Percentiles rank a stretch among this genome's conserved stretches.
These are phyloP conservation scores for Papilio demoleus DNA, from an alignment of 2,888 invertebrate genomes.

Conservation along the genomic window DNA sequence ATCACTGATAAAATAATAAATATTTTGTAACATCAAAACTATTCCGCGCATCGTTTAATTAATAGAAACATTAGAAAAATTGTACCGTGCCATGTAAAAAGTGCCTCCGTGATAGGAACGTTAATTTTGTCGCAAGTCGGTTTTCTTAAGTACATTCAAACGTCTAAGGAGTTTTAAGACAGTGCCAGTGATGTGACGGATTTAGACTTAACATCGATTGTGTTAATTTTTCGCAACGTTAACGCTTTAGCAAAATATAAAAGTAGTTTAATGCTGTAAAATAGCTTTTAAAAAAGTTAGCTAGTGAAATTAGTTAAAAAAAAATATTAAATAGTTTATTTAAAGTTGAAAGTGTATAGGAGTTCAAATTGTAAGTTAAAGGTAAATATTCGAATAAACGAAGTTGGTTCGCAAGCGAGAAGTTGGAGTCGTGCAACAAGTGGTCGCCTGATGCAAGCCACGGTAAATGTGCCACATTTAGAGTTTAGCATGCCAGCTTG, in stretches of 20 bases:
- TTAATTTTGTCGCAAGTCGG: constrained; percentile 38
- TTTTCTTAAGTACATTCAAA: constrained; percentile 64
- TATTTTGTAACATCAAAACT: constrained; percentile 48
- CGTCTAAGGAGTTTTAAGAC: constrained; percentile 66
- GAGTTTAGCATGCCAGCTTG: constrained; percentile 78
- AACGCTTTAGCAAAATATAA: constrained; percentile 37
- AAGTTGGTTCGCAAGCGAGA: constrained; percentile 61
- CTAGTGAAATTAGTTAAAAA: constrained; percentile 11
- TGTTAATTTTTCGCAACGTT: constrained; percentile 53
- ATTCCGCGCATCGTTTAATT: constrained; percentile 36
- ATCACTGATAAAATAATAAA: constrained; percentile 62
- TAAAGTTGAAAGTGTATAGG: constrained; percentile 44
- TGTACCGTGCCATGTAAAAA: constrained; percentile 35
- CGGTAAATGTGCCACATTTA: constrained; percentile 77
- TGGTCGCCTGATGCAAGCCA: constrained; percentile 77
- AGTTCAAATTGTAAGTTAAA: constrained; percentile 43
- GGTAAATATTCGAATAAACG: constrained; percentile 56
- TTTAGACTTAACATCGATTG: constrained; percentile 60
- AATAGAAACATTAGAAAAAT: constrained; percentile 45
- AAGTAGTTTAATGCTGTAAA: constrained; percentile 19
- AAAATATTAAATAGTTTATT: constrained; percentile 38
- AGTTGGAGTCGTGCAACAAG: constrained; percentile 78
- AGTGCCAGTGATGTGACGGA: constrained; percentile 70
- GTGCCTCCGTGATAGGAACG: background rate
- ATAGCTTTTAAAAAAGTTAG: constrained; percentile 12